Percentiles rank a stretch among this genome's conserved stretches.
These are phyloP conservation scores for Pseudotriccus pelzelni DNA, from an alignment of 2,797 vertebrate genomes.

Conservation along the genomic window DNA sequence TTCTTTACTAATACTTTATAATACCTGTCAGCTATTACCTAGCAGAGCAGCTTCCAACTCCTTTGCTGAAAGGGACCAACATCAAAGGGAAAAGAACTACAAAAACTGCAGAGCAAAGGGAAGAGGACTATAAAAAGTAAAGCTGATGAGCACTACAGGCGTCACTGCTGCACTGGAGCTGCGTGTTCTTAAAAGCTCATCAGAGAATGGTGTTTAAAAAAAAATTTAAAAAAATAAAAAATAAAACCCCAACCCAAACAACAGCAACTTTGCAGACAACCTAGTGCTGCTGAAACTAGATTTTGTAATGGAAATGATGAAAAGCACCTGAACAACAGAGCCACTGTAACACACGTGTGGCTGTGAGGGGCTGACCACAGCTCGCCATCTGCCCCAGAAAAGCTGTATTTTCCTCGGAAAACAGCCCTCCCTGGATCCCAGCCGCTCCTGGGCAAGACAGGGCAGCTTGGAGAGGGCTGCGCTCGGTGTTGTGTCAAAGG, in stretches of 20 bases:
- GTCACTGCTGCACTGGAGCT: not conserved
- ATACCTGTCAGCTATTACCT: not conserved
- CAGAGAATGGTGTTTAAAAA: not conserved
- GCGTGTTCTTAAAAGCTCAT: not conserved
- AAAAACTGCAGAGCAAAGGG: not conserved
- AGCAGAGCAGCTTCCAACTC: not conserved
- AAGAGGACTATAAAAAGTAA: not conserved
- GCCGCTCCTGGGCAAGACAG: conserved; percentile 7
- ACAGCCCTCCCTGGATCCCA: conserved; percentile 2
- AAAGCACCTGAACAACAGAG: not conserved
- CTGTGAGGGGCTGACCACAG: not conserved
- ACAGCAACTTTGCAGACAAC: not conserved
- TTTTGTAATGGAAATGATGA: not conserved
- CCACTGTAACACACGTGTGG: not conserved
- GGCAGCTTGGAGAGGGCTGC: not conserved
- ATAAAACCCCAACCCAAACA: not conserved
- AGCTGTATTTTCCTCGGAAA: conserved; percentile 29
- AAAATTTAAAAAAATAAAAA: not conserved
- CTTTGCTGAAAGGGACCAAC: not conserved
- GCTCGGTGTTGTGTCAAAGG: not conserved
- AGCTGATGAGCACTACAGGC: not conserved
- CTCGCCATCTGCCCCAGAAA: not conserved
- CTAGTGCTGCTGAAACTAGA: not conserved
- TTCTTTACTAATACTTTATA: not conserved
- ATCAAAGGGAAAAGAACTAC: not conserved